A percentile compares a stretch with the other conserved stretches of the same genome.
Evolutionary conservation across 2,797 vertebrate species (phyloP).

Genomic region (Scyliorhinus canicula): DNA sequence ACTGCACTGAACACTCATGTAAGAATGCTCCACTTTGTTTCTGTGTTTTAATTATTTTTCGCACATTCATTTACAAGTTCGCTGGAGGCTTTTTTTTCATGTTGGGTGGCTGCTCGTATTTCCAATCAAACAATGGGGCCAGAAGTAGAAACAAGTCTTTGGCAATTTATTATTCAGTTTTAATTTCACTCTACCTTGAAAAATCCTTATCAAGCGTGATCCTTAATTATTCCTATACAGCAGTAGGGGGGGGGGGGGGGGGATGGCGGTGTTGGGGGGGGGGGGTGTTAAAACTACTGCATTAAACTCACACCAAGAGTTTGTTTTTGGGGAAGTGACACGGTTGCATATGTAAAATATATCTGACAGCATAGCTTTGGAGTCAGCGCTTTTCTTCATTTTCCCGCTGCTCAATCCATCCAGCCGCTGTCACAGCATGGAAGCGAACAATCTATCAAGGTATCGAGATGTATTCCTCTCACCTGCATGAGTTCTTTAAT

Average conservation of each 20-base stretch:
- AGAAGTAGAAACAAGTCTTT: slow-evolving; percentile 49
- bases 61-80: slow-evolving; percentile 54
- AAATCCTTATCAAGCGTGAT: slow-evolving; percentile 66
- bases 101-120: slow-evolving; percentile 56
- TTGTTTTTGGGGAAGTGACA: slow-evolving; percentile 76
- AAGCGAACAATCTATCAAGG: slow-evolving; percentile 99
- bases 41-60: slow-evolving; percentile 59
- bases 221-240: slow-evolving; percentile 47
- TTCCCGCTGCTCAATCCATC: slow-evolving; percentile 98
- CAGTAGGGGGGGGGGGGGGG: not conserved
- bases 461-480: slow-evolving; percentile 99
- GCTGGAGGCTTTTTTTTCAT: slow-evolving; percentile 52
- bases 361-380: slow-evolving; percentile 83
- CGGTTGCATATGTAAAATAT: slow-evolving; percentile 89
- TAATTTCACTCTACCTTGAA: slow-evolving; percentile 69
- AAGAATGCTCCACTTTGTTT: slow-evolving; percentile 53
- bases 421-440: slow-evolving; percentile 98
- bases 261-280: too few species aligned
- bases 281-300: not conserved
- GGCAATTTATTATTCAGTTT: slow-evolving; percentile 59
- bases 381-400: slow-evolving; percentile 91
- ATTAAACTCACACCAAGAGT: slow-evolving; percentile 29
- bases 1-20: slow-evolving; percentile 46
- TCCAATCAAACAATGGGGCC: slow-evolving; percentile 52
- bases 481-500: slow-evolving; percentile 99